Percentiles rank a stretch among this genome's conserved stretches.
These are phyloP conservation scores for Rhineura floridana DNA, from an alignment of 2,113 vertebrate species.

Conservation along the genomic window DNA sequence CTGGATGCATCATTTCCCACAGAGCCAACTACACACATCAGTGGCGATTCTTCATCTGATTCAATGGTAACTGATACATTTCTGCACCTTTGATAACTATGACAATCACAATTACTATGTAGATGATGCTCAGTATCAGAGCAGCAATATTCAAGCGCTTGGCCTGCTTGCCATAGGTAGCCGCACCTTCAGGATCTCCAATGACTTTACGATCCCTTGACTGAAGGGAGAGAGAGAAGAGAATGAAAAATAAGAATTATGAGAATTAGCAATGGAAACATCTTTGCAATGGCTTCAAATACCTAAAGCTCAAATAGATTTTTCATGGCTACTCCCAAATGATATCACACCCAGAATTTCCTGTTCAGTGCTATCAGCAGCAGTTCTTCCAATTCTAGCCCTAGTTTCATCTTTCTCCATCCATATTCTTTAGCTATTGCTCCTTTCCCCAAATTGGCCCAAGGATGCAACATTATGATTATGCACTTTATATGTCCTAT, in stretches of 20 bases:
- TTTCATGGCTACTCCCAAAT: background rate
- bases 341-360: background rate
- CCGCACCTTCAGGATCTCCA: conserved; percentile 76
- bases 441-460: too few relatives aligned
- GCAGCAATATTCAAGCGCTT: conserved; percentile 81
- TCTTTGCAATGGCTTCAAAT: background rate
- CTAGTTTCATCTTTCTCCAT: background rate
- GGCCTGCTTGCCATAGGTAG: conserved; percentile 78
- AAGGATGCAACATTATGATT: too few relatives aligned
- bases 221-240: conserved; percentile 48
- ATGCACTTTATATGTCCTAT: too few relatives aligned
- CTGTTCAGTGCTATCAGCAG: background rate
- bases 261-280: background rate
- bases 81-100: conserved; percentile 71
- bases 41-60: background rate
- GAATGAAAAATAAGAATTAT: background rate
- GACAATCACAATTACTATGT: conserved; percentile 66
- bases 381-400: background rate
- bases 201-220: conserved; percentile 81
- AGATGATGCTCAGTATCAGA: conserved; percentile 72
- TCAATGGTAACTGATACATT: background rate
- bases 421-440: background rate
- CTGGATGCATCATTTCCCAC: background rate
- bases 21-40: too few relatives aligned
- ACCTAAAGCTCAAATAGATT: background rate